Percentiles rank a stretch among this genome's conserved stretches.
Evolutionary conservation across 2,113 vertebrate genomes (phyloP).

Genomic region (Melanerpes aurifrons): DNA sequence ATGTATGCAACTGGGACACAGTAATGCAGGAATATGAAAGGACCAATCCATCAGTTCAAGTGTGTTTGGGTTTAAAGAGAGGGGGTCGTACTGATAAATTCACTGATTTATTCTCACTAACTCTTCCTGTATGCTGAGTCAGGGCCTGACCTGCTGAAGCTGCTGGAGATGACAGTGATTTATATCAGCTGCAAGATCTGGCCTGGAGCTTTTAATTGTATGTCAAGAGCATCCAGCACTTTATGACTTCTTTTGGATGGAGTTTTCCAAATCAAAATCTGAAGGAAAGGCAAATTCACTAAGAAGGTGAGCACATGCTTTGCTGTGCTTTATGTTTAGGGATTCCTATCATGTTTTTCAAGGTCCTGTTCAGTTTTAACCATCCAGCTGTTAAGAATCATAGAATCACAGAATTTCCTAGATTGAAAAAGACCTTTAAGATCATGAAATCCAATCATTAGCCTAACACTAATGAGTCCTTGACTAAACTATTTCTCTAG

Average conservation of each 20-base stretch:
- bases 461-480: too few species aligned
- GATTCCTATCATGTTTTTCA: constrained; percentile 1
- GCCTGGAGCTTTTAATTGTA: constrained; percentile 49
- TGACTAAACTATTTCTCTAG: too few species aligned
- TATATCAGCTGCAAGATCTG: constrained; percentile 31
- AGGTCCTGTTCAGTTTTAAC: neutral
- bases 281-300: constrained; percentile 8
- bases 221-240: constrained; percentile 53
- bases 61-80: constrained; percentile 64
- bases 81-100: constrained; percentile 4
- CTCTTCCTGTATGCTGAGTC: neutral
- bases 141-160: neutral
- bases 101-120: constrained; percentile 42
- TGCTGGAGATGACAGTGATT: constrained; percentile 40
- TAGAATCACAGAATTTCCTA: too few species aligned
- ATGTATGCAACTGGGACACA: constrained; percentile 49
- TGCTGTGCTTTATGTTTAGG: neutral
- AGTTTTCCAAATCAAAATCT: constrained; percentile 45
- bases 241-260: constrained; percentile 29
- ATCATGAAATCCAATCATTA: too few species aligned
- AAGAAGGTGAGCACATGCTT: neutral
- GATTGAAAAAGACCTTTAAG: too few species aligned
- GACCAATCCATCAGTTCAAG: constrained; percentile 64
- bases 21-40: constrained; percentile 54
- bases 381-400: neutral